Evolutionary conservation across 2,113 vertebrate genomes (phyloP), one percentile per base, ranked within the genome.

Genomic region (Tympanuchus pallidicinctus): DNA sequence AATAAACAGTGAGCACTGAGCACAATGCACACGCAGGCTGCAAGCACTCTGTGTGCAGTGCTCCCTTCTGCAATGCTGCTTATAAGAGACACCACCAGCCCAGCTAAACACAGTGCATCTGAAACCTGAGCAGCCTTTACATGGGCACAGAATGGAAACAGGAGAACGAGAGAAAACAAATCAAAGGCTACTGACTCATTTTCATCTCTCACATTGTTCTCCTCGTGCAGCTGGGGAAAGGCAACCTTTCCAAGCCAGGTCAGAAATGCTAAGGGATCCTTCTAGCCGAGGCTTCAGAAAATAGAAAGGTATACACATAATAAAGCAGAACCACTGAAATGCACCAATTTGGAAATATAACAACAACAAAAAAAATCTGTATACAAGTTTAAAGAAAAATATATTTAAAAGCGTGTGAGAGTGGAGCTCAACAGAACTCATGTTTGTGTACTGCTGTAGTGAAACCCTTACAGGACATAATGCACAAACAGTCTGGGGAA

Each of bases 81-180:
- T 76, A 59, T 87, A 80, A 59, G 50, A 82, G 83, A 80, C 45
- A 66, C 52, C 66, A 92, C 82, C 88, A 92, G 88, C 38, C 45
- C 85, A 87, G 84, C 60, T 88, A 32, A 88, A 73, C 70, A 71
- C 57, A 93, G 82, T 20, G 63, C 73, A 67, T 47, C 81, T 80
- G 95, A 84, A 97, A 97, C 45, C 10, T 40, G 83, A 97, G 87
- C 88, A 88, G 82, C 85, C 82, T 72, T 64, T 94, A 95, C 86
- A 95, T 11, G 54, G 48, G 50, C 32, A 74, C 89, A 60, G 52
- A 71, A 78, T 64, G 74, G 69, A 82, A 95, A 76, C 0, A 36
- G 36, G 79, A 95, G 92, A 95, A 93, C 70, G 67, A 78, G 47
- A 96, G 91, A 91, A 70, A 94, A 76, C 74, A 91, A 92, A 91